phyloP scores from a whole-genome alignment of 2,888 invertebrate species.

The Phymatocera aterrima region DNA sequence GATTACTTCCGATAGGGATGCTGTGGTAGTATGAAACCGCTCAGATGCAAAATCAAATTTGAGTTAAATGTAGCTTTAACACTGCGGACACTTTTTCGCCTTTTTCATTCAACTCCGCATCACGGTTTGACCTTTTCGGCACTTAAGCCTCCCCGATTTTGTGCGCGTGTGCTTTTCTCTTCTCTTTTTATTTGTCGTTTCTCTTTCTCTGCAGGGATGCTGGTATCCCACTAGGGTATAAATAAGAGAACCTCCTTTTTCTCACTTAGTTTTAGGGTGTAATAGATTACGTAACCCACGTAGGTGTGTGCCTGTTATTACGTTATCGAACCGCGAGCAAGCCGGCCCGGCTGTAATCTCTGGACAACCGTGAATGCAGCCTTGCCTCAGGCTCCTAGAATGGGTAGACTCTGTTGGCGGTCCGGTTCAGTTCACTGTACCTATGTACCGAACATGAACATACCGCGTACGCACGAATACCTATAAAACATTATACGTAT shows the following conservation, averaged over 20 bases:
- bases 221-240: conserved; percentile 4
- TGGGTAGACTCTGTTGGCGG: conserved; percentile 12
- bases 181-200: neutral
- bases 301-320: neutral
- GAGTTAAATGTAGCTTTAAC: neutral
- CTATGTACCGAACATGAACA: too few relatives aligned
- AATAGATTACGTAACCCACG: neutral
- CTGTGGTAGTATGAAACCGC: neutral
- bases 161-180: neutral
- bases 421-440: conserved; percentile 4
- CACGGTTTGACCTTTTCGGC: neutral
- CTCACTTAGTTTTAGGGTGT: conserved; percentile 17
- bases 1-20: neutral
- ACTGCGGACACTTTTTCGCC: neutral
- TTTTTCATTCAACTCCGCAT: neutral
- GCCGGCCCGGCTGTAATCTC: conserved; percentile 15
- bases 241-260: neutral
- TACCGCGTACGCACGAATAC: neutral
- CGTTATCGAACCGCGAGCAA: conserved; percentile 11
- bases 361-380: conserved; percentile 17
- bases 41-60: neutral
- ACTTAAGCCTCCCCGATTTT: neutral
- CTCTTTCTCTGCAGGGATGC: neutral
- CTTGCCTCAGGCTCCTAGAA: conserved; percentile 21
- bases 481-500: neutral